Evolutionary conservation across 2,113 vertebrate species (phyloP).

Genomic region (Brachypteracias leptosomus): DNA sequence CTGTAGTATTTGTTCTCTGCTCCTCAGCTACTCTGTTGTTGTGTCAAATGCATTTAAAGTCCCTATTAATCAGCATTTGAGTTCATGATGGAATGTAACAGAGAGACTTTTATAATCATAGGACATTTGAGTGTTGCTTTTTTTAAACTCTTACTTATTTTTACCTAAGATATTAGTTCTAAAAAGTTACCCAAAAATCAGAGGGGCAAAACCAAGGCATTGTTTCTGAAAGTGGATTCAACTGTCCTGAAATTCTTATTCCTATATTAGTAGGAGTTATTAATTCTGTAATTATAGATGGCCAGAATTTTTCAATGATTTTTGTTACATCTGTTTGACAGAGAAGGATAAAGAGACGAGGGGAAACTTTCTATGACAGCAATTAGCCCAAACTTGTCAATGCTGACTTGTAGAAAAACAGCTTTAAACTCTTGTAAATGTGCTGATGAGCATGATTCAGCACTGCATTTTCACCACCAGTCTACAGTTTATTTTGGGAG

Average conservation of each 20-base stretch:
- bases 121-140: background rate
- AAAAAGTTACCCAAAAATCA: background rate
- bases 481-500: background rate
- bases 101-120: background rate
- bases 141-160: background rate
- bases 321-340: background rate
- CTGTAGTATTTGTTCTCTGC: background rate
- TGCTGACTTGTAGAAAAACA: background rate
- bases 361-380: background rate
- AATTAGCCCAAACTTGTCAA: background rate
- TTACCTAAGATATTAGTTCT: background rate
- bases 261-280: background rate
- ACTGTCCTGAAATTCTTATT: background rate
- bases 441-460: background rate
- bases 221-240: background rate
- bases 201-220: background rate
- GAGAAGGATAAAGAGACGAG: background rate
- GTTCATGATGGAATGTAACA: slow-evolving; percentile 3
- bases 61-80: background rate
- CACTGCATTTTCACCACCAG: background rate
- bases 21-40: background rate
- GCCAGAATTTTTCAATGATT: background rate
- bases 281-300: background rate
- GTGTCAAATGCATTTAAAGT: background rate
- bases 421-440: background rate